Evolutionary conservation across 2,113 vertebrate species (phyloP), one percentile per base, ranked within the genome.

Genomic region (Trematomus loennbergii): DNA sequence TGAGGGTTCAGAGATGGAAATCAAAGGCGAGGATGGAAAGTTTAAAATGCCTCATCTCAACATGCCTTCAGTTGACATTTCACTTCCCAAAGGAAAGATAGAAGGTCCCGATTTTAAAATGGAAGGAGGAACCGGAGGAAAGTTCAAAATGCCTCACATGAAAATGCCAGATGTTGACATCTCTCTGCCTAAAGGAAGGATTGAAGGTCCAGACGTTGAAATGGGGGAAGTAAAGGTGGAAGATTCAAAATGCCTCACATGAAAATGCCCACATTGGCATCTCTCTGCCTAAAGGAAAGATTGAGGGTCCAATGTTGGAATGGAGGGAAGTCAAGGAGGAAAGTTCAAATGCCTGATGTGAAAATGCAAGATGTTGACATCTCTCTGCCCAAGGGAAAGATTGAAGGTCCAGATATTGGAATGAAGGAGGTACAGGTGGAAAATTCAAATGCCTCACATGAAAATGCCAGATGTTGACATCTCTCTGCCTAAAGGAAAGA

Each of bases 401-500:
- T 63, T 29, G 70, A 85, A 67, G 66, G 74, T 48, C 75, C 86
- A 69, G 78, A 88, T 9, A 22, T 75, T 2, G 65, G 82, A 12
- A 6, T 80, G 10, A 68, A 29, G 45, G 20, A 45, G 9, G 20
- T 13, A 18, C 17, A 3, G 61, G 43, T 13, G 62, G 60, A 13
- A n/a, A n/a, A n/a, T n/a, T n/a, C n/a, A n/a, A n/a, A n/a, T n/a
- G n/a, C n/a, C n/a, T n/a, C n/a, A n/a, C n/a, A n/a, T n/a, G n/a
- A n/a, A n/a, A n/a, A n/a, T n/a, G n/a, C n/a, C n/a, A n/a, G n/a
- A n/a, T n/a, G n/a, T n/a, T n/a, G n/a, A n/a, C n/a, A 45, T 87
- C 1, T 86, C 84, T 62, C 46, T 87, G 6, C 68, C 77, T 4
- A 84, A 88, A 75, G 81, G 58, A 60, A 59, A 57, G 66, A 82